These are phyloP conservation scores for Theodoxus fluviatilis DNA, from an alignment of 2,888 invertebrate genomes.

Conservation along the genomic window DNA sequence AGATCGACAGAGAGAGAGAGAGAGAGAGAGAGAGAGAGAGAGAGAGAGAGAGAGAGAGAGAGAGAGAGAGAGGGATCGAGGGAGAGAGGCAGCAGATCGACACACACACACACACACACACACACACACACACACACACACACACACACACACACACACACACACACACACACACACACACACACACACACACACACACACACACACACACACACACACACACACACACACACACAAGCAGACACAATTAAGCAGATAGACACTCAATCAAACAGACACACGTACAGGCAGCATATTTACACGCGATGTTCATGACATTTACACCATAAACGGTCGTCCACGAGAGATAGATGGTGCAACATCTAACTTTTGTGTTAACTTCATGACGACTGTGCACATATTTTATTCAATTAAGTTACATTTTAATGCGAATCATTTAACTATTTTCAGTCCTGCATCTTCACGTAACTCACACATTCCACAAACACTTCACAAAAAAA, in stretches of 20 bases:
- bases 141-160: slow-evolving; percentile 5
- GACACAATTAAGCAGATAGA: neutral
- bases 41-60: too few relatives aligned
- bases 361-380: too few relatives aligned
- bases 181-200: neutral
- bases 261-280: neutral
- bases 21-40: too few relatives aligned
- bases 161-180: slow-evolving; percentile 4
- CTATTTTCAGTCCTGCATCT: too few relatives aligned
- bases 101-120: neutral
- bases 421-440: too few relatives aligned
- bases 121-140: neutral
- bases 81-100: too few relatives aligned
- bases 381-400: neutral
- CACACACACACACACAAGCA: slow-evolving; percentile 13
- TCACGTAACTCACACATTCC: too few relatives aligned
- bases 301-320: neutral
- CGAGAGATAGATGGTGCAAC: too few relatives aligned
- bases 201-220: neutral
- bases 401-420: neutral
- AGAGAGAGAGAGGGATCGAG: too few relatives aligned
- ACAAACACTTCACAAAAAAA: too few relatives aligned
- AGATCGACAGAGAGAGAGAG: too few relatives aligned
- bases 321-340: too few relatives aligned
- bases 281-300: neutral